Percentiles rank a stretch among this genome's conserved stretches.
Conservation (phyloP, 1,140 invertebrate species). For the Nomia melanderi region DNA sequence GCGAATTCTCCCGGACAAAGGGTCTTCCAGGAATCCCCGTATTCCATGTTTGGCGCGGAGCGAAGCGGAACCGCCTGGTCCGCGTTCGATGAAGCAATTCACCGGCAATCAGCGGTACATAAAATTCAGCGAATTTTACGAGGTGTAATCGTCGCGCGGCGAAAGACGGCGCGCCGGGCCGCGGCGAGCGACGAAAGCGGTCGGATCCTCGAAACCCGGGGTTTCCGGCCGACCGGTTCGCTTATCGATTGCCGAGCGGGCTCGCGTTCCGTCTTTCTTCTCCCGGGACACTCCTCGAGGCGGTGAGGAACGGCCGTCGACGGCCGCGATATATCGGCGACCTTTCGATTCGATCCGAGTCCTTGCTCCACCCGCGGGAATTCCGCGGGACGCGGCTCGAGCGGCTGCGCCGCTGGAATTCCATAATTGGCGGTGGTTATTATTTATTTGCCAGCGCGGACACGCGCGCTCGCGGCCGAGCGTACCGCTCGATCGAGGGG, state of each 20-base stretch:
- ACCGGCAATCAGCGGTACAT: background rate
- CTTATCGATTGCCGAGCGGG: slow-evolving; percentile 61
- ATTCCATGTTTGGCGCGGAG: no score
- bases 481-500: slow-evolving; percentile 14
- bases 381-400: slow-evolving; percentile 8
- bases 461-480: background rate
- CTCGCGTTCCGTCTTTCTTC: slow-evolving; percentile 57
- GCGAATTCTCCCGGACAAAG: no score
- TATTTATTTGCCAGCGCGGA: slow-evolving; percentile 16
- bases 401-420: slow-evolving; percentile 1
- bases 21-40: no score
- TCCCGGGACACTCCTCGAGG: slow-evolving; percentile 61
- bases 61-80: no score
- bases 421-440: slow-evolving; percentile 25
- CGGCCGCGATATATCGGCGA: slow-evolving; percentile 61
- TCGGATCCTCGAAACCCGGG: slow-evolving; percentile 25
- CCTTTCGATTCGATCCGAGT: slow-evolving; percentile 71
- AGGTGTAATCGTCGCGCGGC: no score
- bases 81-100: background rate
- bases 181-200: background rate
- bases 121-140: background rate
- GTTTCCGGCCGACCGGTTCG: slow-evolving; percentile 44
- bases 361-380: slow-evolving; percentile 55
- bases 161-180: background rate
- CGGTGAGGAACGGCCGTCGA: slow-evolving; percentile 67